phyloP scores from a whole-genome alignment of 2,888 invertebrate species.

The Polietes domitor region DNA sequence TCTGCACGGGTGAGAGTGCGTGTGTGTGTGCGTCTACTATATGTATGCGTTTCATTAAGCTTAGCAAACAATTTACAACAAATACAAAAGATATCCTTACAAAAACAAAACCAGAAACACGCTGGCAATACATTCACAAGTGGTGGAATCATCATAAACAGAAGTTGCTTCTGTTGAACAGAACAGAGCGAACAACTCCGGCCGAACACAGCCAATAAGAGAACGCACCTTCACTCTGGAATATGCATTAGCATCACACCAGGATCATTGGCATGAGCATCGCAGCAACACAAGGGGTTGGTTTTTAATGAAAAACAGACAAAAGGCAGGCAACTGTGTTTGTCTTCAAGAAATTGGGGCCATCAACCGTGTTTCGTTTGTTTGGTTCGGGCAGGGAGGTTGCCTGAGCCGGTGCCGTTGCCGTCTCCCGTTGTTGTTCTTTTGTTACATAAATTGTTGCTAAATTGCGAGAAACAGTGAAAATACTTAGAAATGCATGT shows the following conservation, averaged over 20 bases:
- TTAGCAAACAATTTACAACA: slow-evolving; percentile 33
- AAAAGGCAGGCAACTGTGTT: slow-evolving; percentile 35
- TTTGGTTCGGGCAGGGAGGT: background rate
- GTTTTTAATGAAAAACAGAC: slow-evolving; percentile 35
- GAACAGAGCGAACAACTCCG: background rate
- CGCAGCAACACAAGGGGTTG: slow-evolving; percentile 14
- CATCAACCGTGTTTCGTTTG: background rate
- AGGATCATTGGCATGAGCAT: background rate
- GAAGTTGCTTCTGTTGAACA: background rate
- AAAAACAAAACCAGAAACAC: background rate
- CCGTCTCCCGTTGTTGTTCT: slow-evolving; percentile 27
- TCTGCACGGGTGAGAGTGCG: background rate
- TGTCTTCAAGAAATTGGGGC: slow-evolving; percentile 34
- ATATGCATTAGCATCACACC: slow-evolving; percentile 9
- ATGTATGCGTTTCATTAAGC: slow-evolving; percentile 40
- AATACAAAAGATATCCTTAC: slow-evolving; percentile 13
- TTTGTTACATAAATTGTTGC: slow-evolving; percentile 33
- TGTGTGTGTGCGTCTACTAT: slow-evolving; percentile 34
- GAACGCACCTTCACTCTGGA: background rate
- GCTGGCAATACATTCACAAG: slow-evolving; percentile 27
- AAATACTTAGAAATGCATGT: slow-evolving; percentile 13
- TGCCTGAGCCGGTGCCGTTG: background rate
- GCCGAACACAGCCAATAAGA: background rate
- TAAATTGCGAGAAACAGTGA: slow-evolving; percentile 18
- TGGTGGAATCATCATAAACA: slow-evolving; percentile 30